A percentile compares a stretch with the other conserved stretches of the same genome.
Evolutionary conservation across 2,113 vertebrate genomes (phyloP).

Genomic region (Channa argus): DNA sequence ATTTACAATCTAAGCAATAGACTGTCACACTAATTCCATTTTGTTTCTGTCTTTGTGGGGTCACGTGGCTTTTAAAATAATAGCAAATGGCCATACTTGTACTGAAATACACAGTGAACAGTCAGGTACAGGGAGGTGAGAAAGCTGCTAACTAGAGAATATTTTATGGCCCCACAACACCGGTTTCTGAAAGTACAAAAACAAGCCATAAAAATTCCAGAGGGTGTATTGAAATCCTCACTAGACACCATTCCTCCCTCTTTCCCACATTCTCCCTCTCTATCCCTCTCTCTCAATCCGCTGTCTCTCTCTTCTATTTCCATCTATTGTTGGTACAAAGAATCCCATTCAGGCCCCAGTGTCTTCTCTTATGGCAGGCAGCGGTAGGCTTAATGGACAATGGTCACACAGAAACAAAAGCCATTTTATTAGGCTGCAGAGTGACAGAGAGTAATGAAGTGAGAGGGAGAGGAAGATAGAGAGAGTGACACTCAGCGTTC

Average conservation of each 20-base stretch:
- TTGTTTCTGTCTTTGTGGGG: neutral
- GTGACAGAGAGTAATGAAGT: slow-evolving; percentile 50
- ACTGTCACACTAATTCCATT: neutral
- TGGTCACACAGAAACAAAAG: slow-evolving; percentile 90
- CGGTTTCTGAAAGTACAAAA: slow-evolving; percentile 76
- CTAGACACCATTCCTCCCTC: slow-evolving; percentile 42
- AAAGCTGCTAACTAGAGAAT: slow-evolving; percentile 39
- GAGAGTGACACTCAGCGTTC: slow-evolving; percentile 79
- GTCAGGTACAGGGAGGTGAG: slow-evolving; percentile 5
- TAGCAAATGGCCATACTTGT: neutral
- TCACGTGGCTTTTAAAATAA: slow-evolving; percentile 2
- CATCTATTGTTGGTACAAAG: slow-evolving; percentile 85
- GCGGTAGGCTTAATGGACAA: slow-evolving; percentile 85
- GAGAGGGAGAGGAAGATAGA: slow-evolving; percentile 76
- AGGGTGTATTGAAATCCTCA: slow-evolving; percentile 77
- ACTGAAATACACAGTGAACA: neutral
- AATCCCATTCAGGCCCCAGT: slow-evolving; percentile 87
- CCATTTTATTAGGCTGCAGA: slow-evolving; percentile 89
- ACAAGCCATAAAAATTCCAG: slow-evolving; percentile 86
- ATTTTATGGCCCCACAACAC: slow-evolving; percentile 51
- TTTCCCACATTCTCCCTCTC: slow-evolving; percentile 19
- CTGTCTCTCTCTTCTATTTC: slow-evolving; percentile 61
- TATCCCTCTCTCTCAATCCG: slow-evolving; percentile 29
- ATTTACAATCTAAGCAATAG: no score
- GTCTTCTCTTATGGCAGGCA: slow-evolving; percentile 84